Percentiles rank a stretch among this genome's conserved stretches.
Conservation (phyloP, 2,888 invertebrate species). For the Phalangium opilio region DNA sequence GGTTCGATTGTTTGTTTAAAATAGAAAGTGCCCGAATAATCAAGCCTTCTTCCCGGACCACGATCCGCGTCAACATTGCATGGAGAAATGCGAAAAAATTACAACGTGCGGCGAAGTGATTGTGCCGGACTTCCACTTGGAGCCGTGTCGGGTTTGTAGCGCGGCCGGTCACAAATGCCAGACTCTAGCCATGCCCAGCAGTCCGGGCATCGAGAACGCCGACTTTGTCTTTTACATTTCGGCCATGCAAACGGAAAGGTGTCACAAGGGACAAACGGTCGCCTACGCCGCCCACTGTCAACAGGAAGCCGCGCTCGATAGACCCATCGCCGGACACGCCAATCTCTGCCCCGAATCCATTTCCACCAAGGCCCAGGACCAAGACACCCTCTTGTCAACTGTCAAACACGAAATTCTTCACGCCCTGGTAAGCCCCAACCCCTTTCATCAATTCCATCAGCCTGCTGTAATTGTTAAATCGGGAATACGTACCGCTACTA, state of each 20-base stretch:
- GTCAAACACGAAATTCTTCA: conserved; percentile 98
- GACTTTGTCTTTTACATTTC: conserved; percentile 97
- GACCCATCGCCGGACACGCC: conserved; percentile 96
- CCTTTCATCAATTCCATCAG: too few species aligned
- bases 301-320: conserved; percentile 81
- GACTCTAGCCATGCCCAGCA: conserved; percentile 33
- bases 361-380: conserved; percentile 74
- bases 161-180: conserved; percentile 65
- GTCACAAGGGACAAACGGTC: conserved; percentile 74
- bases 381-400: conserved; percentile 79
- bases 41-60: conserved; percentile 37
- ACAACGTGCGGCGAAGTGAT: conserved; percentile 93
- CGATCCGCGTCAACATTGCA: conserved; percentile 53
- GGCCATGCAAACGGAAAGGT: conserved; percentile 81
- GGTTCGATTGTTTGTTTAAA: background rate
- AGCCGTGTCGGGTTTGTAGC: conserved; percentile 78
- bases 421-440: conserved; percentile 44
- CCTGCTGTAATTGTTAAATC: too few species aligned
- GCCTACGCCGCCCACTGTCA: conserved; percentile 98
- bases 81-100: conserved; percentile 57
- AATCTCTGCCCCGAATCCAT: conserved; percentile 93
- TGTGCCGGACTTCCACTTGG: conserved; percentile 83
- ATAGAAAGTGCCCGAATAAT: conserved; percentile 62
- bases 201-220: conserved; percentile 56
- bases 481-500: too few species aligned